Conservation (phyloP, 2,797 vertebrate genomes). For the Ptychadena robeensis region DNA sequence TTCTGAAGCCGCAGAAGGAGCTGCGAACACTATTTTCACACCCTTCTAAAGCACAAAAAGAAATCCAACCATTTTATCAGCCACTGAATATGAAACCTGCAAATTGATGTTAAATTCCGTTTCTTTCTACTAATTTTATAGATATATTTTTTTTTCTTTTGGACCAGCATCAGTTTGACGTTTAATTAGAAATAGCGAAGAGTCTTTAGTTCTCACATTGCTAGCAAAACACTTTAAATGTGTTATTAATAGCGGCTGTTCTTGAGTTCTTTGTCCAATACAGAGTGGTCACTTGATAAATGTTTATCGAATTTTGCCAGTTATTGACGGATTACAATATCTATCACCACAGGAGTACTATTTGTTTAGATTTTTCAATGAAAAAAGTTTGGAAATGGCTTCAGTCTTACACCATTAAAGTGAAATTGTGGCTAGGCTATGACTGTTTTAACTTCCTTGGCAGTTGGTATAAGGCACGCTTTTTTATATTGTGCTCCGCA, state of each 20-base stretch:
- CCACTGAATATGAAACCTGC: slow-evolving; percentile 35
- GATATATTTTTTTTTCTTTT: not conserved
- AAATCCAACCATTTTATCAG: slow-evolving; percentile 7
- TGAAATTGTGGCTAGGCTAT: not conserved
- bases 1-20: slow-evolving; percentile 7
- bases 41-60: not conserved
- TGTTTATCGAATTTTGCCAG: not conserved
- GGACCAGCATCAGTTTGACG: slow-evolving; percentile 6
- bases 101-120: slow-evolving; percentile 53
- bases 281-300: not conserved
- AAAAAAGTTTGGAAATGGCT: not conserved
- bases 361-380: not conserved
- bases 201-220: slow-evolving; percentile 35
- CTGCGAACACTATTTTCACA: slow-evolving; percentile 31
- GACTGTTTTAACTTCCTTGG: no score
- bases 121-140: slow-evolving; percentile 31
- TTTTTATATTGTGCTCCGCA: no score
- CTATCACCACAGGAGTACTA: not conserved
- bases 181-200: slow-evolving; percentile 35
- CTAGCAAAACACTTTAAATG: slow-evolving; percentile 28
- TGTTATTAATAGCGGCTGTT: slow-evolving; percentile 27
- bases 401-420: not conserved
- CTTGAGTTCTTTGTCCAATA: not conserved
- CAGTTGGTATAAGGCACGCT: no score
- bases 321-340: slow-evolving; percentile 9